Evolutionary conservation across 2,888 invertebrate genomes (phyloP), one percentile per base, ranked within the genome.

Genomic region (Drosophila antonietae): DNA sequence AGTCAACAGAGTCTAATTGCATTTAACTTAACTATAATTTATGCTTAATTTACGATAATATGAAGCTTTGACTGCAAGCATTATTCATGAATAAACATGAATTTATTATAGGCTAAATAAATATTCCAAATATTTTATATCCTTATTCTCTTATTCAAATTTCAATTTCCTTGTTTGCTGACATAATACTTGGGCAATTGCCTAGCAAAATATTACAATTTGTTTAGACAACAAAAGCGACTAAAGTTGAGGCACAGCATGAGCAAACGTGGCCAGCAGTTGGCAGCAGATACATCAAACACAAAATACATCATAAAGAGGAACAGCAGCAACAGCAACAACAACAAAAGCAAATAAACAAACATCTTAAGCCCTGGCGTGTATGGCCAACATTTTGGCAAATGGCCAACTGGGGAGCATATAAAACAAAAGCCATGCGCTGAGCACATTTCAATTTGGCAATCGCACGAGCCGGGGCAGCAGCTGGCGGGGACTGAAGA

Each of bases 401-500:
- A 77, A 69, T 68, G 58, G 78, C 87, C 87, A 83, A 68, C 49
- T 33, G 55, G 62, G 46, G 18, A 57, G 44, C 53, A 43, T 51
- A 59, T 43, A 56, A 65, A 65, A 83, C 77, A 62, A 73, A 69
- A 67, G 56, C 46, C 68, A 63, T 69, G 70, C 68, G 83, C 67
- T 81, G 75, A 61, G 79, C 84, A 78, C 84, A 87, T 74, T 84
- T 89, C 88, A 84, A 89, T 87, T 84, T 84, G 74, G 78, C 81
- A 60, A 68, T 39, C 20, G 12, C 10, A 1, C 12, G 18, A 9
- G 1, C 1, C 9, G 12, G 2, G 3, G 39, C 73, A 57, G 15
- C 18, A 2, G 18, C 0, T 14, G 2, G n/a, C 20, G 41, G 33
- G 7, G 14, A 15, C 49, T 12, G 51, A 47, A 31, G 67, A 39